These are phyloP conservation scores for Achroia grisella DNA, from an alignment of 1,140 invertebrate species.

Conservation along the genomic window DNA sequence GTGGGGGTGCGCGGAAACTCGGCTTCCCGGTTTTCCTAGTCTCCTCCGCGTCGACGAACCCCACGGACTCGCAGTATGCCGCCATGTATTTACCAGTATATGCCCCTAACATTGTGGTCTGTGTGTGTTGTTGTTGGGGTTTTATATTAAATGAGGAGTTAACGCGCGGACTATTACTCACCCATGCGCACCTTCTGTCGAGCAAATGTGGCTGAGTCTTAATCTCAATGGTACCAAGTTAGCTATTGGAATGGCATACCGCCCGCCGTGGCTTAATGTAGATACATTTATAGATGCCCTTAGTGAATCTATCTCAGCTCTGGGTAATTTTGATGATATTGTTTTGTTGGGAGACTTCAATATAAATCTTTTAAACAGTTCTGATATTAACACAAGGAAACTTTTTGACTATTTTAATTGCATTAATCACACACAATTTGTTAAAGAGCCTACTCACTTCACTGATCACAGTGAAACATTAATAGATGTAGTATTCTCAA, in stretches of 20 bases:
- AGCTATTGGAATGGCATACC: neutral
- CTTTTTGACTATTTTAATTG: neutral
- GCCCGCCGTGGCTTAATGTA: neutral
- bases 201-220: neutral
- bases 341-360: slow-evolving; percentile 1
- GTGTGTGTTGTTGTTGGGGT: no score
- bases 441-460: neutral
- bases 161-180: neutral
- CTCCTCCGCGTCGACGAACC: no score
- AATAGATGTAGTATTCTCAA: neutral
- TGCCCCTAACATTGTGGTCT: no score
- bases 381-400: neutral
- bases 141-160: neutral
- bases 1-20: no score
- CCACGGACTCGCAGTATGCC: no score
- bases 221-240: neutral
- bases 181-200: neutral
- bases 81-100: no score
- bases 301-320: neutral
- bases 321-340: neutral
- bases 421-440: neutral
- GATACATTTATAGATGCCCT: neutral
- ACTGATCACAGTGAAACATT: neutral
- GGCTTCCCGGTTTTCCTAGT: no score
- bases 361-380: neutral